phyloP scores from a whole-genome alignment of 1,140 invertebrate genomes.

The Drosophila subpulchrella region DNA sequence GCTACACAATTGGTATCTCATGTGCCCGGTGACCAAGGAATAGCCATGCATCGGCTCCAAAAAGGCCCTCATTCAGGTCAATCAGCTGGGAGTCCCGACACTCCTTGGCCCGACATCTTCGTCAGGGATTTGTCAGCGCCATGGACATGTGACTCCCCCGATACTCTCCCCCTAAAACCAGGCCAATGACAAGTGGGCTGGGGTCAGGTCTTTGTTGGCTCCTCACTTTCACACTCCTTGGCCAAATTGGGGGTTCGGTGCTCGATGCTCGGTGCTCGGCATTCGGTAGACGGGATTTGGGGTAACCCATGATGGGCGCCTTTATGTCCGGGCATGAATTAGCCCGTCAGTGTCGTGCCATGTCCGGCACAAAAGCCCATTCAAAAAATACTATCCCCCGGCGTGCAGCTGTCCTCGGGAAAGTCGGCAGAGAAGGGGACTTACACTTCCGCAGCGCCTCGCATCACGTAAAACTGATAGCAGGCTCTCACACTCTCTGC shows the following conservation, averaged over 20 bases:
- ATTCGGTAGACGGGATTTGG: not conserved
- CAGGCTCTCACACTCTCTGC: constrained; percentile 27
- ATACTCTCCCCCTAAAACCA: not conserved
- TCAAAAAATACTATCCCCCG: constrained; percentile 34
- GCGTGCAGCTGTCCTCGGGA: constrained; percentile 8
- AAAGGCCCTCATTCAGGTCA: not conserved
- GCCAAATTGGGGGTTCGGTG: not conserved
- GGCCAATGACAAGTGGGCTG: constrained; percentile 40
- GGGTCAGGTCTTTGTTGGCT: constrained; percentile 25
- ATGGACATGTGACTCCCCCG: constrained; percentile 23
- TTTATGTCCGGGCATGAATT: constrained; percentile 59
- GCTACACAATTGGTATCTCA: not conserved
- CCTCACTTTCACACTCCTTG: constrained; percentile 28
- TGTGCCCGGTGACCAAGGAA: not conserved
- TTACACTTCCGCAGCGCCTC: constrained; percentile 31
- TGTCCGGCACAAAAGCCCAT: constrained; percentile 57
- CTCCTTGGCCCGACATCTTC: constrained; percentile 34
- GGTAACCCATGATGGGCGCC: constrained; percentile 1
- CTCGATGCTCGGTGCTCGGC: not conserved
- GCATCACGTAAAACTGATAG: constrained; percentile 74
- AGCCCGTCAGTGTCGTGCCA: constrained; percentile 71
- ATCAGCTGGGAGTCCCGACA: constrained; percentile 8
- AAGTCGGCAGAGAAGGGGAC: constrained; percentile 2
- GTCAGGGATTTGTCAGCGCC: constrained; percentile 44
- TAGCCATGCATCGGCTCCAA: not conserved